A percentile compares a stretch with the other conserved stretches of the same genome.
Evolutionary conservation across 1,140 invertebrate species (phyloP).

Genomic region (Caerostris darwini): DNA sequence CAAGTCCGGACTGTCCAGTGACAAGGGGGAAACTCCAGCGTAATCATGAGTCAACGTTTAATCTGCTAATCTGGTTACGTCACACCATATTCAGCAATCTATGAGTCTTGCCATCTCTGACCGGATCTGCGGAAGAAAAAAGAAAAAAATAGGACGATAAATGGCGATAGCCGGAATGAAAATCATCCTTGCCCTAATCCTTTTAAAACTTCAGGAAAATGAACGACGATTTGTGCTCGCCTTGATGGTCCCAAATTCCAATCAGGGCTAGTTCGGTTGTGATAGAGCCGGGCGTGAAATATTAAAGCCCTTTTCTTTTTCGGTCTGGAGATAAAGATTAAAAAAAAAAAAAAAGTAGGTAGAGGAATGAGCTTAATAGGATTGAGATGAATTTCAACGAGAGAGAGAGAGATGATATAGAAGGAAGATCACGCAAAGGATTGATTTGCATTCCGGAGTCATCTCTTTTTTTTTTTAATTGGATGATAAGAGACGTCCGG

Average conservation of each 20-base stretch:
- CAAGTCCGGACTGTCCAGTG: conserved; percentile 1
- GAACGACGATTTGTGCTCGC: conserved; percentile 22
- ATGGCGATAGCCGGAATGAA: conserved; percentile 57
- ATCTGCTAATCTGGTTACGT: conserved; percentile 71
- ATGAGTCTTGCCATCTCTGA: not conserved
- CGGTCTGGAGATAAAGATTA: not conserved
- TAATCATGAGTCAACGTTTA: conserved; percentile 65
- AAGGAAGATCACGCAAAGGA: not conserved
- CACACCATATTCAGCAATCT: conserved; percentile 23
- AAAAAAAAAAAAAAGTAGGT: not conserved
- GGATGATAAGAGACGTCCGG: not conserved
- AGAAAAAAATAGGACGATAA: conserved; percentile 6
- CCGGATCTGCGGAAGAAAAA: not conserved
- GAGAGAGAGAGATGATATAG: not conserved
- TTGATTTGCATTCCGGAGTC: not conserved
- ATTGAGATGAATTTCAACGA: conserved; percentile 32
- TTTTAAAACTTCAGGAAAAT: conserved; percentile 51
- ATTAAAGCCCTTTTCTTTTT: not conserved
- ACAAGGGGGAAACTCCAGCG: not conserved
- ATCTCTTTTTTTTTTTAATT: conserved; percentile 2
- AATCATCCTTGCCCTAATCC: conserved; percentile 23
- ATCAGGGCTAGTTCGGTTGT: conserved; percentile 10
- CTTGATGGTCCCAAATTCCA: conserved; percentile 41
- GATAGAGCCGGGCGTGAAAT: conserved; percentile 23
- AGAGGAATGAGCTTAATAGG: conserved; percentile 29